phyloP scores from a whole-genome alignment of 2,113 vertebrate species.

The Tragelaphus scriptus region DNA sequence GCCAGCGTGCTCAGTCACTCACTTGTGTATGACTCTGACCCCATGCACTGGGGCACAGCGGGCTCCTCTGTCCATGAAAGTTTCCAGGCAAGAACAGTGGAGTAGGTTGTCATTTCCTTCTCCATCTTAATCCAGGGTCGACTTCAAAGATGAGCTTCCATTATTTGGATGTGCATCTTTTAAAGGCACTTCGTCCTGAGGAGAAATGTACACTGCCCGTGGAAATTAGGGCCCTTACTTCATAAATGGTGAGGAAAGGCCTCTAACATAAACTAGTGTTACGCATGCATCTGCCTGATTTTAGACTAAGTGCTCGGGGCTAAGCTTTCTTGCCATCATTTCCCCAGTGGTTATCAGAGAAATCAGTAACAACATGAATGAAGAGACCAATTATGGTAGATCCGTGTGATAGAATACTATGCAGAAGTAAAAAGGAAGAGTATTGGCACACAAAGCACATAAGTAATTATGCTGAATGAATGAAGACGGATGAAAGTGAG shows the following conservation, averaged over 20 bases:
- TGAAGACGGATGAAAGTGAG: not conserved
- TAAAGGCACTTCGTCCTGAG: not conserved
- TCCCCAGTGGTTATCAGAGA: not conserved
- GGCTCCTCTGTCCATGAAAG: not conserved
- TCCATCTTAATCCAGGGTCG: not conserved
- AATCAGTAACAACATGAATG: not conserved
- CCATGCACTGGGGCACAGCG: not conserved
- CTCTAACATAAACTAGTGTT: not conserved
- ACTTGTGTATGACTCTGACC: not conserved
- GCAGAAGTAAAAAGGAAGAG: not conserved
- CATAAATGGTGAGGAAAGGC: not conserved
- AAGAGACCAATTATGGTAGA: not conserved
- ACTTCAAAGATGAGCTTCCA: constrained; percentile 22
- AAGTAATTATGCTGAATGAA: not conserved
- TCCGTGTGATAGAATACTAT: not conserved
- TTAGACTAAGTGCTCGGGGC: not conserved
- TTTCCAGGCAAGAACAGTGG: not conserved
- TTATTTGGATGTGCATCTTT: not conserved
- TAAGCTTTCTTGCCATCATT: not conserved
- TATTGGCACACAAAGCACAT: not conserved
- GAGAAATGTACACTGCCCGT: not conserved
- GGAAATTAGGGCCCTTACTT: not conserved
- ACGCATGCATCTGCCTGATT: not conserved
- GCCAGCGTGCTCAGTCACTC: not conserved
- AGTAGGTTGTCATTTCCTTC: not conserved